phyloP scores from a whole-genome alignment of 2,888 invertebrate species.

The Phyllotreta striolata region DNA sequence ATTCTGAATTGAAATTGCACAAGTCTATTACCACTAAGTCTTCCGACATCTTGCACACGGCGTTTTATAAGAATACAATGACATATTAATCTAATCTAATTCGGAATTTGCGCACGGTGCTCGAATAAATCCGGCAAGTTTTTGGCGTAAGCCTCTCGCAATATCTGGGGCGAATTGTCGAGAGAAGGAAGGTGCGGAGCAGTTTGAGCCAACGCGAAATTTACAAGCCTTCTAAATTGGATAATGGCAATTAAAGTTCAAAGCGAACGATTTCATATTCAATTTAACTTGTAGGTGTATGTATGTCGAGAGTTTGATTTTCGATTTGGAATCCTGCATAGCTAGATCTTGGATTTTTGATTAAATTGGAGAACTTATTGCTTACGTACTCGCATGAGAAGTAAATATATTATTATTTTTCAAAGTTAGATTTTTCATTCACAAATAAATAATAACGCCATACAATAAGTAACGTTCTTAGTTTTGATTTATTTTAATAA shows the following conservation, averaged over 20 bases:
- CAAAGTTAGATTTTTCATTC: too few relatives aligned
- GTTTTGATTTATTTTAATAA: too few relatives aligned
- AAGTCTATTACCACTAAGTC: too few relatives aligned
- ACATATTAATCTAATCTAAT: constrained; percentile 12
- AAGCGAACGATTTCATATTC: constrained; percentile 32
- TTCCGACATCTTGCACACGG: too few relatives aligned
- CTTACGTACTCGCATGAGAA: too few relatives aligned
- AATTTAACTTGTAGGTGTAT: constrained; percentile 15
- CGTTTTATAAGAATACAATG: too few relatives aligned
- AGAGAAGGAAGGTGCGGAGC: constrained; percentile 2
- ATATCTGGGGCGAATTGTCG: constrained; percentile 14
- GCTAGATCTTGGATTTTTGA: too few relatives aligned
- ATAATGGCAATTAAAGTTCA: constrained; percentile 32
- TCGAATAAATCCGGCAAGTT: constrained; percentile 21
- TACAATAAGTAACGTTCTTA: too few relatives aligned
- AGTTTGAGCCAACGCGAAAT: constrained; percentile 11
- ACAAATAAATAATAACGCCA: too few relatives aligned
- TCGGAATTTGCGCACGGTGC: neutral
- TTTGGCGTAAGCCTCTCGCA: constrained; percentile 16
- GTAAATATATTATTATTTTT: too few relatives aligned
- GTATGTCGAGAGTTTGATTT: constrained; percentile 26
- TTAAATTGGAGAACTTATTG: too few relatives aligned
- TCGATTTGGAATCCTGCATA: neutral
- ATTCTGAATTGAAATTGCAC: too few relatives aligned
- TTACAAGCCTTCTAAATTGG: constrained; percentile 32